Base-by-base conservation (phyloP, 1,140 invertebrate genomes). In the Drosophila leontia region DNA sequence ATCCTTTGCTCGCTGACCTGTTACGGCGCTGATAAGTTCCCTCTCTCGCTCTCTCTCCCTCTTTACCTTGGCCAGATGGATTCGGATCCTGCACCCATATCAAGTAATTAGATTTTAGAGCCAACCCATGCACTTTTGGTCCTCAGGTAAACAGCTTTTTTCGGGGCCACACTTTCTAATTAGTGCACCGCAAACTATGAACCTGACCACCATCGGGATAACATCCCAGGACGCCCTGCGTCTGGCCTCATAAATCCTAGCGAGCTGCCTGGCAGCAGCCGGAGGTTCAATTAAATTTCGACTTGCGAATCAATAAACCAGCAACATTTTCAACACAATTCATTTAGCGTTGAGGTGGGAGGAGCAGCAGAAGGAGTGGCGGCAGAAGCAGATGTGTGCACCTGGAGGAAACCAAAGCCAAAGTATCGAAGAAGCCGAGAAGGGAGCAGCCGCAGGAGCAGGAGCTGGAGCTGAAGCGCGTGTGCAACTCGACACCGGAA, bases 281-380 rank as follows among this genome's bases (percentile, higher is more conserved):
- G 45, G 42, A 32, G 44, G 83, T 88, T 88, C 86, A 91, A 88
- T 88, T 88, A 91, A 85, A 88, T 88, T 90, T 82, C 81, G 56
- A 82, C 86, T 90, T 85, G 88, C 86, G 84, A 88, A 88, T 88
- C 85, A 88, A 88, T 88, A 85, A 88, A 88, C 65, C 85, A 68
- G 62, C 63, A 90, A 84, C 85, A 80, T 87, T 85, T 88, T 63
- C 77, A 88, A 81, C 85, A 90, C 85, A 88, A 82, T 88, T 85
- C 81, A 81, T 88, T 69, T 53, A 65, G 32, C 48, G 29, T 7
- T 32, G 44, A 11, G 12, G 29, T 12, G 61, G 19, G 55, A 23
- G 41, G 19, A 19, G 50, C 47, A 41, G 42, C 34, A 34, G 32
- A 17, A 19, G 50, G 2, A 17, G 13, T 13, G 17, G 11, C 1